Percentiles rank a stretch among this genome's conserved stretches.
These are phyloP conservation scores for Rhinophrynus dorsalis DNA, from an alignment of 2,797 vertebrate species.

Conservation along the genomic window DNA sequence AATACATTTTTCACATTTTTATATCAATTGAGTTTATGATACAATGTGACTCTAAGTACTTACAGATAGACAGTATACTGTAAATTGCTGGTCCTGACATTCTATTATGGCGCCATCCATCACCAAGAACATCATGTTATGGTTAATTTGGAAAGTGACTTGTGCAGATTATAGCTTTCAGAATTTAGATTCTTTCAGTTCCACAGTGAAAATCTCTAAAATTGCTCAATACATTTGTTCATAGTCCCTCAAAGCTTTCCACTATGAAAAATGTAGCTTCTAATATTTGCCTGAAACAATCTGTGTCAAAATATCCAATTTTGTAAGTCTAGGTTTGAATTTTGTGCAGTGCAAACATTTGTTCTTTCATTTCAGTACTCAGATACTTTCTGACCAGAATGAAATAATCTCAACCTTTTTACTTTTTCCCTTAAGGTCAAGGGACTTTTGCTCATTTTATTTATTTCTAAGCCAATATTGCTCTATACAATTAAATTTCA, in stretches of 20 bases:
- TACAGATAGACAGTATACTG: not conserved
- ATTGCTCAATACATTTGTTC: not conserved
- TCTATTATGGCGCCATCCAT: no score
- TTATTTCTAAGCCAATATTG: conserved; percentile 14
- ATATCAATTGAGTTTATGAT: no score
- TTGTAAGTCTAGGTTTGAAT: not conserved
- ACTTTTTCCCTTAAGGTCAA: conserved; percentile 1
- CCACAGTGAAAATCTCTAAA: no score
- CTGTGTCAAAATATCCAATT: not conserved
- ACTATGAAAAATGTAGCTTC: not conserved
- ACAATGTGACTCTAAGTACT: no score
- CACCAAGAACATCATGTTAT: no score
- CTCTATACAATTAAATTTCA: conserved; percentile 13
- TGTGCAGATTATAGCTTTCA: no score
- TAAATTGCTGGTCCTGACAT: not conserved
- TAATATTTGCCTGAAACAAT: not conserved
- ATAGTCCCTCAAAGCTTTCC: not conserved
- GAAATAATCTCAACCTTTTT: conserved; percentile 6
- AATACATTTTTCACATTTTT: no score
- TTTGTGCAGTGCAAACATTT: not conserved
- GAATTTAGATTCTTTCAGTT: no score
- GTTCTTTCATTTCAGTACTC: not conserved
- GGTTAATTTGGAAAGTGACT: no score
- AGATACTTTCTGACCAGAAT: not conserved
- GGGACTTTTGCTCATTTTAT: conserved; percentile 6